Conservation (phyloP, 2,113 vertebrate species). For the Theropithecus gelada region DNA sequence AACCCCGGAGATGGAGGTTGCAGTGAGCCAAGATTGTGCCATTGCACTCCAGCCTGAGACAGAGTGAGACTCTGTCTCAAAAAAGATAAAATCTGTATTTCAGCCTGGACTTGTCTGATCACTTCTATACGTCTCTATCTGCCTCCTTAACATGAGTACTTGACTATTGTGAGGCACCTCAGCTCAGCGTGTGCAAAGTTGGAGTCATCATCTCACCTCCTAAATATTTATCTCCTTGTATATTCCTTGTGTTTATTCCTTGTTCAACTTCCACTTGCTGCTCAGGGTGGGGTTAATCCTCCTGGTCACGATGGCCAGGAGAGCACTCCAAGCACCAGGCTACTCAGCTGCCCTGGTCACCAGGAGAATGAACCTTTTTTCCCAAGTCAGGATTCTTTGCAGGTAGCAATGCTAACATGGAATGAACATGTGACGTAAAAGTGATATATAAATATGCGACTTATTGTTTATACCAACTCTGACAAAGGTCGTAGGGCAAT, state of each 20-base stretch:
- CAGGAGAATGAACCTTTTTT: not conserved
- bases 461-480: not conserved
- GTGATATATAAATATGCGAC: not conserved
- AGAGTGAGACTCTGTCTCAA: not conserved
- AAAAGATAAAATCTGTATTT: not conserved
- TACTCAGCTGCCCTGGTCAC: not conserved
- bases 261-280: not conserved
- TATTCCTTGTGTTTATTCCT: not conserved
- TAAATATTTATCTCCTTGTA: not conserved
- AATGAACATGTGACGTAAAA: not conserved
- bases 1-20: not conserved
- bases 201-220: not conserved
- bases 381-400: not conserved
- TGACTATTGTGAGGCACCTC: not conserved
- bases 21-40: not conserved
- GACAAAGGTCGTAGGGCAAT: not conserved
- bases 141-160: not conserved
- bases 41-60: not conserved
- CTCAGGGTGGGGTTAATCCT: not conserved
- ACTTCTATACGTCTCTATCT: not conserved
- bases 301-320: rapidly evolving
- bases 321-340: not conserved
- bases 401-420: not conserved
- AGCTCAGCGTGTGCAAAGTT: not conserved
- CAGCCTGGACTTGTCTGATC: not conserved